Evolutionary conservation across 2,888 invertebrate species (phyloP), one percentile per base, ranked within the genome.

Genomic region (Oconnorella tubifera): DNA sequence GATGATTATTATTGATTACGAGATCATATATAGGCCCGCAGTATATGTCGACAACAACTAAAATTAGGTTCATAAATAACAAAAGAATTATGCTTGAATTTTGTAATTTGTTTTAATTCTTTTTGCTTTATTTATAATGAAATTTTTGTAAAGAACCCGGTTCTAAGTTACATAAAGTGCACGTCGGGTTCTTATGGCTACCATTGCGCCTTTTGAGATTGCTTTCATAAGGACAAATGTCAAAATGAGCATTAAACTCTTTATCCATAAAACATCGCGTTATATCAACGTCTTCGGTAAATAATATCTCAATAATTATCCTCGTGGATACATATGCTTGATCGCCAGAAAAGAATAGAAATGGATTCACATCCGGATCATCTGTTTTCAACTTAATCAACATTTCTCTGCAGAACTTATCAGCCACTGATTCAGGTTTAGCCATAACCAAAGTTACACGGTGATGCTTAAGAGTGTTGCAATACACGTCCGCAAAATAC

Each of bases 381-480:
- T 25, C 1, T 25, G 60, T 14, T 33, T 40, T 32, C 29, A 66
- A 23, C n/a, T 2, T n/a, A 3, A 53, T 27, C 1, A 66, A 49
- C 3, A 28, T 51, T 1, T 51, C 19, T 25, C 31, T 2, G 33
- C 66, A 66, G 56, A 66, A 63, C 2, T 32, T 3, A 51, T 66
- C 66, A 14, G 63, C 31, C 0, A 33, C 28, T 19, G 66, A 66
- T 10, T 50, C 49, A 10, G 27, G 28, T 28, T 59, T 58, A 6
- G 66, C 60, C 40, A 66, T 14, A 14, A 66, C 66, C 31, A 66
- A 19, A 10, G 66, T 66, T 27, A 66, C 63, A 48, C 63, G 63
- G 23, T 66, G 66, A 19, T 14, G 23, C 25, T n/a, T 2, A 3
- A 33, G 27, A 14, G 33, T 62, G 48, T 14, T 56, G 33, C 56